Evolutionary conservation across 2,113 vertebrate genomes (phyloP).

Genomic region (Hirundichthys speculiger): DNA sequence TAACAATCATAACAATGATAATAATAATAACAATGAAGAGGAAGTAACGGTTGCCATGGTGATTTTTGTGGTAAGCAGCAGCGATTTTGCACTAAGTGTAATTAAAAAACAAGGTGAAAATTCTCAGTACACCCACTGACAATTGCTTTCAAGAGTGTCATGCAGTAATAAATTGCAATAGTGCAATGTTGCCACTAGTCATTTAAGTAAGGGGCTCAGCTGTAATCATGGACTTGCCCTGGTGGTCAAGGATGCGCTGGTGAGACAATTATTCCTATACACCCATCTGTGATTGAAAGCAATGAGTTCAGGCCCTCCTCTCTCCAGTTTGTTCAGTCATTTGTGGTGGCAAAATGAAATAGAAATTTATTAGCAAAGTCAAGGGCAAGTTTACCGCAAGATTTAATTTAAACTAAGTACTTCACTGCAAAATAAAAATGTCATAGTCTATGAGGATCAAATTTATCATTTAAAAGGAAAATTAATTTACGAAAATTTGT

Average conservation of each 20-base stretch:
- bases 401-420: conserved; percentile 40
- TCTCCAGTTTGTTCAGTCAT: conserved; percentile 34
- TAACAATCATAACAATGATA: background rate
- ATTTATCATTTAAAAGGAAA: conserved; percentile 35
- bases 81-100: background rate
- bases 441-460: conserved; percentile 13
- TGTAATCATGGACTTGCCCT: conserved; percentile 25
- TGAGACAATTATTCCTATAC: conserved; percentile 44
- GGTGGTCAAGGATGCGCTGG: conserved; percentile 19
- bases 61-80: background rate
- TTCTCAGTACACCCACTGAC: background rate
- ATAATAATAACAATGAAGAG: background rate
- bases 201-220: conserved; percentile 16
- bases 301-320: conserved; percentile 48
- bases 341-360: conserved; percentile 34
- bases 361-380: conserved; percentile 28
- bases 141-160: conserved; percentile 8
- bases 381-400: conserved; percentile 20
- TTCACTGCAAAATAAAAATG: conserved; percentile 37
- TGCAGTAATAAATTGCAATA: conserved; percentile 2
- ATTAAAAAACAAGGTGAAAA: conserved; percentile 6
- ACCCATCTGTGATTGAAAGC: conserved; percentile 46
- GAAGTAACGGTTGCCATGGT: background rate
- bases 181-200: conserved; percentile 8
- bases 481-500: conserved; percentile 37